Conservation (phyloP, 2,113 vertebrate genomes). For the Cynoglossus semilaevis region DNA sequence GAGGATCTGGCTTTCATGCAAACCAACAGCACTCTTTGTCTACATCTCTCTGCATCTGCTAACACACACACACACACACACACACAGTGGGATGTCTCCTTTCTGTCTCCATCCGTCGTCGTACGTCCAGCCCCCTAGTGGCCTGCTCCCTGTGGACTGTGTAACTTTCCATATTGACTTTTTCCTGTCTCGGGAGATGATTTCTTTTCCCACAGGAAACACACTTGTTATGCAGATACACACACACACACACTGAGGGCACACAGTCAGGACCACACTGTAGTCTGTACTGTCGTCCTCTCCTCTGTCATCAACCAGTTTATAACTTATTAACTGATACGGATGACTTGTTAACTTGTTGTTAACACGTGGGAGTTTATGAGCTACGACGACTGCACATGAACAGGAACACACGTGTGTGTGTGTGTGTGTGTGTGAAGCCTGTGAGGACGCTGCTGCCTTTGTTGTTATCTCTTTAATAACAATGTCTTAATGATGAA, state of each 20-base stretch:
- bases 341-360: too few relatives aligned
- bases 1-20: conserved; percentile 22
- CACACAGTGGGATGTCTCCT: not conserved
- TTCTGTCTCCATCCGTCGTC: conserved; percentile 39
- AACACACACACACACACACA: conserved; percentile 5
- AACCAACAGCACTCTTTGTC: conserved; percentile 37
- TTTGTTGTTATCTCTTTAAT: too few relatives aligned
- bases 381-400: too few relatives aligned
- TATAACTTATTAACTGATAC: too few relatives aligned
- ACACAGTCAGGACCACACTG: too few relatives aligned
- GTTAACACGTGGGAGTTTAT: too few relatives aligned
- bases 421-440: too few relatives aligned
- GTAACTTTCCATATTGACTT: conserved; percentile 63
- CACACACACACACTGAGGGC: not conserved
- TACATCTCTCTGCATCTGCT: conserved; percentile 10
- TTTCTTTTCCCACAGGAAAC: conserved; percentile 48
- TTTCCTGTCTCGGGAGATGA: conserved; percentile 61
- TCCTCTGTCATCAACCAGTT: too few relatives aligned
- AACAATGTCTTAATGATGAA: too few relatives aligned
- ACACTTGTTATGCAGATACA: conserved; percentile 17
- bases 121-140: conserved; percentile 44
- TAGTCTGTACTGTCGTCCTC: too few relatives aligned
- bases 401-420: too few relatives aligned
- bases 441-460: too few relatives aligned
- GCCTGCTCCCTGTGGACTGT: conserved; percentile 43